Percentiles rank a stretch among this genome's conserved stretches.
phyloP scores from a whole-genome alignment of 1,140 invertebrate genomes.

The Heliconius hewitsoni region DNA sequence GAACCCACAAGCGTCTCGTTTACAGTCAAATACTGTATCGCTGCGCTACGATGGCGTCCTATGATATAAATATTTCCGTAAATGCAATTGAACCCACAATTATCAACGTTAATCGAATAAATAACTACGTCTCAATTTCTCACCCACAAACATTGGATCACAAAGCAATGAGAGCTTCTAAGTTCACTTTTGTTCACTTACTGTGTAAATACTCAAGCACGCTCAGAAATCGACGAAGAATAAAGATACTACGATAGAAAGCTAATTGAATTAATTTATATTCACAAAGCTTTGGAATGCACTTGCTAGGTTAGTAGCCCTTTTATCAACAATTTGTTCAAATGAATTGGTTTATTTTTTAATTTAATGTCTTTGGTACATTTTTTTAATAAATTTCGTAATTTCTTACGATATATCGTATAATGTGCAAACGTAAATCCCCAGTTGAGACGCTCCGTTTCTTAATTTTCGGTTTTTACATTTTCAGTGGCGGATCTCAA shows the following conservation, averaged over 20 bases:
- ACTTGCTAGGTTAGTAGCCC: not conserved
- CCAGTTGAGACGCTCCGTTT: too few relatives aligned
- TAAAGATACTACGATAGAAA: constrained; percentile 43
- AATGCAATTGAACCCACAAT: too few relatives aligned
- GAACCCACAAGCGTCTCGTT: too few relatives aligned
- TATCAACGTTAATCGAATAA: too few relatives aligned
- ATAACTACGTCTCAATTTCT: too few relatives aligned
- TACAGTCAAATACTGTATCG: too few relatives aligned
- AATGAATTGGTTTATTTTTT: not conserved
- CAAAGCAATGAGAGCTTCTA: constrained; percentile 59
- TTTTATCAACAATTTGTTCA: not conserved
- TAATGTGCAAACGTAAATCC: too few relatives aligned
- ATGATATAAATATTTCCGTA: too few relatives aligned
- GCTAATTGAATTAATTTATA: constrained; percentile 40
- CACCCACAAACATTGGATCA: constrained; percentile 49
- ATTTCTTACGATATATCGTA: too few relatives aligned
- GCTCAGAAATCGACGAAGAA: constrained; percentile 41
- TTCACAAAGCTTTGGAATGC: constrained; percentile 5
- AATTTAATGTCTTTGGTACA: not conserved
- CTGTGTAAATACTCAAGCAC: constrained; percentile 46
- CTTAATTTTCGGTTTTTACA: too few relatives aligned
- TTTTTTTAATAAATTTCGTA: not conserved
- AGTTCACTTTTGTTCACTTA: constrained; percentile 50
- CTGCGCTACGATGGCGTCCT: too few relatives aligned
- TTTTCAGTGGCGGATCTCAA: too few relatives aligned